These are phyloP conservation scores for Paramisgurnus dabryanus DNA, from an alignment of 2,113 vertebrate genomes.

Conservation along the genomic window DNA sequence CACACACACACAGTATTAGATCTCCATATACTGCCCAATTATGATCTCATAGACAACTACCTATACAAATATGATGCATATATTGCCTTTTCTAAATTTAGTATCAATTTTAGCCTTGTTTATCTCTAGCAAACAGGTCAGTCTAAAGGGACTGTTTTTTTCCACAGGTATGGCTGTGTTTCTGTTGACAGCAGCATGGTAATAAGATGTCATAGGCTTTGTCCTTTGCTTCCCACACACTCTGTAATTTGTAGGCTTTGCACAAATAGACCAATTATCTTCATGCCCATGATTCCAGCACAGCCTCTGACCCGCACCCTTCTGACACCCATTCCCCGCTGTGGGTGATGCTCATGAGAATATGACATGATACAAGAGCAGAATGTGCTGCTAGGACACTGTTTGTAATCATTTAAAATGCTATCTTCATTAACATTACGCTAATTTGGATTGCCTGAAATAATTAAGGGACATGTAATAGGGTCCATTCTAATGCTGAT, in stretches of 20 bases:
- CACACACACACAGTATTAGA: background rate
- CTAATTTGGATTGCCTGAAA: slow-evolving; percentile 57
- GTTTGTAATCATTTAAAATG: slow-evolving; percentile 64
- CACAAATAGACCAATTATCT: slow-evolving; percentile 43
- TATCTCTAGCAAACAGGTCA: background rate
- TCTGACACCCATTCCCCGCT: slow-evolving; percentile 16
- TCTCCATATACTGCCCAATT: background rate
- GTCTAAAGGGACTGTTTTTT: slow-evolving; percentile 9
- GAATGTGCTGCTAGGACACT: slow-evolving; percentile 47
- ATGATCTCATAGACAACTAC: background rate
- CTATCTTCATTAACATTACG: slow-evolving; percentile 56
- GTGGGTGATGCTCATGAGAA: slow-evolving; percentile 46
- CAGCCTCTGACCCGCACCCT: slow-evolving; percentile 26
- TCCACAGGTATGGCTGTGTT: background rate
- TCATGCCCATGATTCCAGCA: slow-evolving; percentile 40
- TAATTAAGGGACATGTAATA: slow-evolving; percentile 50
- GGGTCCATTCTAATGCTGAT: slow-evolving; percentile 2
- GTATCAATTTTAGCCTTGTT: background rate
- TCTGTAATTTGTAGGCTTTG: slow-evolving; percentile 23
- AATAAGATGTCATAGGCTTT: background rate
- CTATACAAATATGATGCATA: background rate
- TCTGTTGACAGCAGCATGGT: slow-evolving; percentile 10
- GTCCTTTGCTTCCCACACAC: slow-evolving; percentile 10
- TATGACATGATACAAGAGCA: slow-evolving; percentile 55
- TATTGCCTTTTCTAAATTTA: background rate